These are phyloP conservation scores for Rhinolophus sinicus DNA, from an alignment of 2,113 vertebrate genomes.

Conservation along the genomic window DNA sequence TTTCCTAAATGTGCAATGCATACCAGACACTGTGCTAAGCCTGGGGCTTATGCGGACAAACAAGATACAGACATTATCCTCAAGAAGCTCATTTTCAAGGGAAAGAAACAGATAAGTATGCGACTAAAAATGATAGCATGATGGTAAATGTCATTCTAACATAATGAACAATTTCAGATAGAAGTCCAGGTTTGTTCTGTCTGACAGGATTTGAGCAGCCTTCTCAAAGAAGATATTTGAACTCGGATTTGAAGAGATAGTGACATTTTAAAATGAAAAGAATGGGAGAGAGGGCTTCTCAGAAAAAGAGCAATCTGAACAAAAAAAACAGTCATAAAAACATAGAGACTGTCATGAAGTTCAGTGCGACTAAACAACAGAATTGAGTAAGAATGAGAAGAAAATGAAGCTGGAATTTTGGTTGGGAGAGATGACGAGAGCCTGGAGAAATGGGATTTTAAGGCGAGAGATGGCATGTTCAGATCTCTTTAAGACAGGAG, in stretches of 20 bases:
- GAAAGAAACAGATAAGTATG: slow-evolving; percentile 13
- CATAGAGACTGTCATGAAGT: neutral
- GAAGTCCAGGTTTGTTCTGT: neutral
- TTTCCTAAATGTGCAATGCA: neutral
- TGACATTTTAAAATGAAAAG: neutral
- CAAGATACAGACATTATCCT: neutral
- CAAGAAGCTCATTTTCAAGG: neutral
- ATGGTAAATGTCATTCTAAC: neutral
- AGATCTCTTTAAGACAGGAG: neutral
- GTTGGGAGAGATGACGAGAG: neutral
- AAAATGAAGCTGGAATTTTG: neutral
- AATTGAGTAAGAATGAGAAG: neutral
- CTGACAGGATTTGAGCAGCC: neutral
- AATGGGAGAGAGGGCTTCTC: neutral
- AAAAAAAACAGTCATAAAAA: neutral
- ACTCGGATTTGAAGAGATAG: neutral
- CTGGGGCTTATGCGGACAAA: neutral
- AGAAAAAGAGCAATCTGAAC: neutral
- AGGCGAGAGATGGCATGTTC: neutral
- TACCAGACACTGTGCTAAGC: neutral
- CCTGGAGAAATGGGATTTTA: neutral
- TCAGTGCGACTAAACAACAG: neutral
- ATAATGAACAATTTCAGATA: neutral
- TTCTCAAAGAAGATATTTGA: neutral
- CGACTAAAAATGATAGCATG: neutral